A percentile compares a stretch with the other conserved stretches of the same genome.
These are phyloP conservation scores for Hippocampus guttulatus DNA, from an alignment of 2,113 vertebrate genomes.

Conservation along the genomic window DNA sequence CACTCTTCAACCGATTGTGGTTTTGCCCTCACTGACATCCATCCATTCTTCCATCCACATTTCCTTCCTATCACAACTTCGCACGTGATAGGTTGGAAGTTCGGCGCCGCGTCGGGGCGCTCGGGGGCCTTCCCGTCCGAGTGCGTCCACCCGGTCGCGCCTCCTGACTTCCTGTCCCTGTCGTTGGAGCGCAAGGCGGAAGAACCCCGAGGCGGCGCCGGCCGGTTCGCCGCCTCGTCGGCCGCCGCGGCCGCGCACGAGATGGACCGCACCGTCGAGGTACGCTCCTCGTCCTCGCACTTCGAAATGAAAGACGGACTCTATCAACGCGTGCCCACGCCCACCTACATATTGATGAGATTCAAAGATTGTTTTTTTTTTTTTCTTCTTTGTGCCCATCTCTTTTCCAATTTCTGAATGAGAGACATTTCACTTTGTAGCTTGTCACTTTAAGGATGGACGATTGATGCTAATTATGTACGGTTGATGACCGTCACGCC, in stretches of 20 bases:
- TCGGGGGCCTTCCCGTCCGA: constrained; percentile 82
- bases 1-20: not conserved
- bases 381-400: no score
- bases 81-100: constrained; percentile 84
- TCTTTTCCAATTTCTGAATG: no score
- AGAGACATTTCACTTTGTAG: no score
- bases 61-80: no score
- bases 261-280: constrained; percentile 84
- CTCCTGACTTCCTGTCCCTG: constrained; percentile 86
- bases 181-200: constrained; percentile 75
- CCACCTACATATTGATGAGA: no score
- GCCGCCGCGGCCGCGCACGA: constrained; percentile 79
- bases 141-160: constrained; percentile 80
- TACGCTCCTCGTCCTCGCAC: constrained; percentile 30
- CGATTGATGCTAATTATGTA: no score
- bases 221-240: constrained; percentile 76
- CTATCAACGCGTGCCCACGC: no score
- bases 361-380: no score
- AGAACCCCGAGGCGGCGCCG: constrained; percentile 79
- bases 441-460: no score
- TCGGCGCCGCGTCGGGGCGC: constrained; percentile 85
- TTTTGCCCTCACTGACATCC: not conserved
- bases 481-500: no score
- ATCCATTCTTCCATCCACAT: no score
- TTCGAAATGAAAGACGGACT: no score